phyloP scores from a whole-genome alignment of 2,113 vertebrate species.

The Trematocara variabile region DNA sequence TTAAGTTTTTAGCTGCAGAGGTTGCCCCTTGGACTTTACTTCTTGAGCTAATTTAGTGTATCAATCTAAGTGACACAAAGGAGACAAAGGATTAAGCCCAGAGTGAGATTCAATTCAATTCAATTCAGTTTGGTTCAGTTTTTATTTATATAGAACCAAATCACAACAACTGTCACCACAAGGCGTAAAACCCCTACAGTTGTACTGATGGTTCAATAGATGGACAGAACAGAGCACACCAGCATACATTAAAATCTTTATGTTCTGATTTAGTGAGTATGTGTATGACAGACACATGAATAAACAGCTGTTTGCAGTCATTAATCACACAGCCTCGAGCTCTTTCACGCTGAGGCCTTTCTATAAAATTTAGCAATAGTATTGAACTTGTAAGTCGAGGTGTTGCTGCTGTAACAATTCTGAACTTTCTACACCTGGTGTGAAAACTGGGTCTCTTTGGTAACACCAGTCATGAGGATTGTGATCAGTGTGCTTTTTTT shows the following conservation, averaged over 20 bases:
- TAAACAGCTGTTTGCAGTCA: background rate
- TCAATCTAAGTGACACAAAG: background rate
- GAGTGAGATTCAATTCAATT: background rate
- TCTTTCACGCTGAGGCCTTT: background rate
- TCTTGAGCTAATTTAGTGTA: background rate
- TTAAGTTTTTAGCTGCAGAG: background rate
- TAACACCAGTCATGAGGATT: background rate
- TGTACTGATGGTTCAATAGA: background rate
- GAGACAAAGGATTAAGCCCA: background rate
- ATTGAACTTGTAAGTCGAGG: background rate
- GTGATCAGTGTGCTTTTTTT: slow-evolving; percentile 46
- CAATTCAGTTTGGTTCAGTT: background rate
- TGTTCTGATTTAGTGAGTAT: background rate
- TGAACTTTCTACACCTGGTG: background rate
- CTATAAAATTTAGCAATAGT: background rate
- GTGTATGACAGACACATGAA: background rate
- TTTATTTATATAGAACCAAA: background rate
- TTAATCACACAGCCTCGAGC: background rate
- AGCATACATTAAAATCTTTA: background rate
- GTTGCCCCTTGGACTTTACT: background rate
- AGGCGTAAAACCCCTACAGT: background rate
- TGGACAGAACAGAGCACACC: background rate
- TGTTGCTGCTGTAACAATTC: background rate
- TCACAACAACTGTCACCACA: background rate
- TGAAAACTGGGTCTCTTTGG: background rate